Evolutionary conservation across 2,888 invertebrate genomes (phyloP).

Genomic region (Agrotis segetum): DNA sequence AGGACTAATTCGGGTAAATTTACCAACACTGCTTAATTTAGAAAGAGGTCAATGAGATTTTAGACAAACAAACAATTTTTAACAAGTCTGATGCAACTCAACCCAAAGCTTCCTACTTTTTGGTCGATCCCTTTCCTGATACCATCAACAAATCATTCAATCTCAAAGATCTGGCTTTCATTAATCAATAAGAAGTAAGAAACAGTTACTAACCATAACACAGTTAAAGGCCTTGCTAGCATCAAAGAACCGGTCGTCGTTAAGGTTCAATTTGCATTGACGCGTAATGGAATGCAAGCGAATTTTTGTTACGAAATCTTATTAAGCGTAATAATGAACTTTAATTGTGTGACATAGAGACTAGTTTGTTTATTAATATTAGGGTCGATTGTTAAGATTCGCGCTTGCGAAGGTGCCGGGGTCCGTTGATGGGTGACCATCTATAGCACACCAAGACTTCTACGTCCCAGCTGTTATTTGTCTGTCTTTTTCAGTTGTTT

Average conservation of each 20-base stretch:
- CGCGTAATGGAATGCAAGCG: neutral
- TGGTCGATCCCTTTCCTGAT: slow-evolving; percentile 30
- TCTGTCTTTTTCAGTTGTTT: too few relatives aligned
- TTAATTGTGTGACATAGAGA: neutral
- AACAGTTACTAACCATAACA: slow-evolving; percentile 43
- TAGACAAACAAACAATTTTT: slow-evolving; percentile 27
- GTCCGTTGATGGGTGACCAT: too few relatives aligned
- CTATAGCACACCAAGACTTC: too few relatives aligned
- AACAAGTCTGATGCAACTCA: slow-evolving; percentile 38
- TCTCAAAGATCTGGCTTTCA: slow-evolving; percentile 40
- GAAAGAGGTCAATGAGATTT: slow-evolving; percentile 37
- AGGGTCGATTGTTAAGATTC: too few relatives aligned
- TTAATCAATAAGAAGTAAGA: slow-evolving; percentile 40
- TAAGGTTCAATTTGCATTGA: neutral
- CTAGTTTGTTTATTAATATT: too few relatives aligned
- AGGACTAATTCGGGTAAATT: too few relatives aligned
- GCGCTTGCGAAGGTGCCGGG: too few relatives aligned
- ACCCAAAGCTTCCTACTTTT: slow-evolving; percentile 2
- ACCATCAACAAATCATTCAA: slow-evolving; percentile 38
- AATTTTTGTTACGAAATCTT: neutral
- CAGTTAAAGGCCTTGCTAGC: slow-evolving; percentile 49
- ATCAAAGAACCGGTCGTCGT: slow-evolving; percentile 47
- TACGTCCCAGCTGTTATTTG: too few relatives aligned
- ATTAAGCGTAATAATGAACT: neutral
- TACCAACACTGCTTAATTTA: slow-evolving; percentile 10